Percentiles rank a stretch among this genome's conserved stretches.
Evolutionary conservation across 2,797 vertebrate genomes (phyloP).

Genomic region (Sebastes minor): DNA sequence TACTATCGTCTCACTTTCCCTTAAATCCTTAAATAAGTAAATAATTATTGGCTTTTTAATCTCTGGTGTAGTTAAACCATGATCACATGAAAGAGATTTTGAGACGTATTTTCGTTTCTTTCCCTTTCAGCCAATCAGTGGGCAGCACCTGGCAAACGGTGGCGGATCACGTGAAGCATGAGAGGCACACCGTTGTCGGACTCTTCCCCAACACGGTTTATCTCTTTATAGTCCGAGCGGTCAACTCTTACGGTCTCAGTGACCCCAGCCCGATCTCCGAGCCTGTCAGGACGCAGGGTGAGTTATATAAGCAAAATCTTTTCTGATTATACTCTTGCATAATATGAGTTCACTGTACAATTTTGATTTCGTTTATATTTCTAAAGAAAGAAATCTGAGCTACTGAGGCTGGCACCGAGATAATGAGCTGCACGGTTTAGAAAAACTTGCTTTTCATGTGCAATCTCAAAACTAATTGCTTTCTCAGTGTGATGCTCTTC

Average conservation of each 20-base stretch:
- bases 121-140: conserved; percentile 84
- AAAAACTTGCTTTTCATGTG: conserved; percentile 41
- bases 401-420: conserved; percentile 29
- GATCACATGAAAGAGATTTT: background rate
- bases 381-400: conserved; percentile 14
- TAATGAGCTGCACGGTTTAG: conserved; percentile 35
- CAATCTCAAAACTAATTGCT: conserved; percentile 59
- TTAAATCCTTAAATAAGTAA: background rate
- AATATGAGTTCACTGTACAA: background rate
- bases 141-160: conserved; percentile 94
- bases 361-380: conserved; percentile 18
- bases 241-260: conserved; percentile 90
- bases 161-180: conserved; percentile 87
- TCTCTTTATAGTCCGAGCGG: conserved; percentile 92
- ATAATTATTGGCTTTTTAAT: background rate
- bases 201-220: conserved; percentile 91
- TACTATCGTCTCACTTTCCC: background rate
- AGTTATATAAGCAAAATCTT: conserved; percentile 24
- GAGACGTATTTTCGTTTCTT: background rate
- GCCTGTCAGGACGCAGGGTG: conserved; percentile 92
- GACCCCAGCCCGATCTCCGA: conserved; percentile 93
- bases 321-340: background rate
- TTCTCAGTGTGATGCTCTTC: conserved; percentile 58
- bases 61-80: background rate
- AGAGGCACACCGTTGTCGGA: conserved; percentile 88